Conservation (phyloP, 37 sponge, comb jelly and placozoan species). For the Agelas oroides region DNA sequence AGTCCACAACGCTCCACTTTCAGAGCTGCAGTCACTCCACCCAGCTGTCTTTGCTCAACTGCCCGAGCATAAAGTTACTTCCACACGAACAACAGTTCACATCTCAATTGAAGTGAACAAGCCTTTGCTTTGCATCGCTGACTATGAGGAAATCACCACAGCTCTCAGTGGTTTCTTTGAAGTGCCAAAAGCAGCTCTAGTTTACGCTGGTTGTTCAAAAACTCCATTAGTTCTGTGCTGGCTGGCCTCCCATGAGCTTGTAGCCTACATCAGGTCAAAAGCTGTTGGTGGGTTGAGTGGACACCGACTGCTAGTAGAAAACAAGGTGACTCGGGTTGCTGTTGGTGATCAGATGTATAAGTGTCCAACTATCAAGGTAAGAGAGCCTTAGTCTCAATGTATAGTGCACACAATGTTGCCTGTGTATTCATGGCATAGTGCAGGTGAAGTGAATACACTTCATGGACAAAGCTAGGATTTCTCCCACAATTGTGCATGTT, state of each 20-base stretch:
- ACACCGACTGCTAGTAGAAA: neutral
- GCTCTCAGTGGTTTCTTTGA: neutral
- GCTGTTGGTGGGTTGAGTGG: neutral
- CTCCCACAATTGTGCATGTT: too few species aligned
- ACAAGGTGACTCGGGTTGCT: neutral
- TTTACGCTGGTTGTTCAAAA: neutral
- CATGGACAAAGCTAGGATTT: too few species aligned
- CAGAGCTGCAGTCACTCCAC: neutral
- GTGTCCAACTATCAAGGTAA: neutral
- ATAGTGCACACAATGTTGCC: too few species aligned
- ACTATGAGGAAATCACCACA: neutral
- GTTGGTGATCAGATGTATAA: neutral
- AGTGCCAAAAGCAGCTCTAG: neutral
- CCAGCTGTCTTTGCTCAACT: constrained; percentile 10
- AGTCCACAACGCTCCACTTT: neutral
- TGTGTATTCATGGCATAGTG: too few species aligned
- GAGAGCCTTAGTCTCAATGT: too few species aligned
- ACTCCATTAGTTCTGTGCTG: neutral
- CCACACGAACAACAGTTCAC: neutral
- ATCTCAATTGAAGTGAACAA: neutral
- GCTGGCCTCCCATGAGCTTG: neutral
- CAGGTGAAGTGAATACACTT: too few species aligned
- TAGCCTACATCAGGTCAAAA: neutral
- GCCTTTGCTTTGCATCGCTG: neutral
- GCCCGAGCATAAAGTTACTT: neutral